Base-by-base conservation (phyloP, 2,888 invertebrate species). In the Rhingia campestris region DNA sequence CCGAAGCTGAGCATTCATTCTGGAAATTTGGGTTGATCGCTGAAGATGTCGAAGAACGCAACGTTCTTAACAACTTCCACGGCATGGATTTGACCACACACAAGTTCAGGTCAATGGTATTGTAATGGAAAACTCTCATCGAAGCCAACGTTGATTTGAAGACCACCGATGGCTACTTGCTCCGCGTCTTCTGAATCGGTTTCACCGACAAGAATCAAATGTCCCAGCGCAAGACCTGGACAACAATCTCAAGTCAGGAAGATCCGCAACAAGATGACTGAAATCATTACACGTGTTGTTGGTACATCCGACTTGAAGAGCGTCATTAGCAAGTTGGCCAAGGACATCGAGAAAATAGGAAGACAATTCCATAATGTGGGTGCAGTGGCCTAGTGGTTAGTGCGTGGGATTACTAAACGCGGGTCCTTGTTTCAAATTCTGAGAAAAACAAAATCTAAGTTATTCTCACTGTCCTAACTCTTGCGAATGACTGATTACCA, bases 51-150 rank as follows among this genome's bases (percentile, higher is more conserved):
- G 99, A 99, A 92, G 97, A 97, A 12, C 95, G 96, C 88, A 97
- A 98, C 93, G 98, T 99, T 49, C 94, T 99, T 86, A 99, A 99
- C 89, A 99, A 99, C 92, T 99, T 99, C 94, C 99, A 99, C 89
- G 99, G 99, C 9, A 99, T 99, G 99, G 98, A 98, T 91, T 94
- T 99, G 90, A 99, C 99, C 87, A 98, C 99, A 77, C 99, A 99
- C 92, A 99, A 99, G 92, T 94, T 99, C 89, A 94, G 94, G 88
- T 99, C 98, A 86, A 99, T 99, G 98, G 99, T 99, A 6, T 99
- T 99, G 93, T 99, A 99, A 93, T 99, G 99, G 99, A 95, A 98
- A 93, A 99, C 99, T 0, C 93, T 99, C 66, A 98, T 99, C 87
- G 99, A 99, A 92, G 98, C 98, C 87, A 97, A 97, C 91, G 96